Evolutionary conservation across 2,113 vertebrate species (phyloP).

Genomic region (Myotis brandtii): DNA sequence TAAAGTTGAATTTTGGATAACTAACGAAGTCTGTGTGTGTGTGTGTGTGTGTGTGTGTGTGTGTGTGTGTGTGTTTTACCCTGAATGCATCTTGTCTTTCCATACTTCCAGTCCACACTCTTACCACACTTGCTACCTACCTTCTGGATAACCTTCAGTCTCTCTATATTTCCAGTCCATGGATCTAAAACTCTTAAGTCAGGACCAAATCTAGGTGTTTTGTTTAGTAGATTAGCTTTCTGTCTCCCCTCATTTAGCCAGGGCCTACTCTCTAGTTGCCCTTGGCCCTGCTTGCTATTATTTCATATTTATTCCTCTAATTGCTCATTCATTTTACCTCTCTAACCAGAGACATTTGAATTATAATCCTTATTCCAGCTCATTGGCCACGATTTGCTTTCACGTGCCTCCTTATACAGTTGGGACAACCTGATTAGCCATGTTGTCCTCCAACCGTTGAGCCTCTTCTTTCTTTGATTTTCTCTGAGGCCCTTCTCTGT

Average conservation of each 20-base stretch:
- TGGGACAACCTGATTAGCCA: background rate
- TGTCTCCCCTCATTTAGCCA: background rate
- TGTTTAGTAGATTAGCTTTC: background rate
- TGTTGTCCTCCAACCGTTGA: background rate
- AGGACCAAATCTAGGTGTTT: background rate
- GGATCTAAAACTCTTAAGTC: background rate
- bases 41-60: background rate
- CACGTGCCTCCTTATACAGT: background rate
- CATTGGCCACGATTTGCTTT: background rate
- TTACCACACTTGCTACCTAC: background rate
- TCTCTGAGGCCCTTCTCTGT: background rate
- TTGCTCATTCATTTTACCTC: background rate
- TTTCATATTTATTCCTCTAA: background rate
- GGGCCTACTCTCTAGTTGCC: background rate
- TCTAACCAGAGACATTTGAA: background rate
- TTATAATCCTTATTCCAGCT: background rate
- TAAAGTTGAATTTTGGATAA: conserved; percentile 5
- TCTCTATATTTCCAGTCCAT: background rate
- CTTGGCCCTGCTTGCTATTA: background rate
- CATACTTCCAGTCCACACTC: background rate
- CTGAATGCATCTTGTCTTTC: background rate
- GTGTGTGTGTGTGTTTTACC: background rate
- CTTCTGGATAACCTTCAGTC: background rate
- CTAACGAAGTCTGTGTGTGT: background rate
- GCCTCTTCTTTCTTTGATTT: background rate